phyloP scores from a whole-genome alignment of 1,140 invertebrate genomes.

The Conus betulinus region DNA sequence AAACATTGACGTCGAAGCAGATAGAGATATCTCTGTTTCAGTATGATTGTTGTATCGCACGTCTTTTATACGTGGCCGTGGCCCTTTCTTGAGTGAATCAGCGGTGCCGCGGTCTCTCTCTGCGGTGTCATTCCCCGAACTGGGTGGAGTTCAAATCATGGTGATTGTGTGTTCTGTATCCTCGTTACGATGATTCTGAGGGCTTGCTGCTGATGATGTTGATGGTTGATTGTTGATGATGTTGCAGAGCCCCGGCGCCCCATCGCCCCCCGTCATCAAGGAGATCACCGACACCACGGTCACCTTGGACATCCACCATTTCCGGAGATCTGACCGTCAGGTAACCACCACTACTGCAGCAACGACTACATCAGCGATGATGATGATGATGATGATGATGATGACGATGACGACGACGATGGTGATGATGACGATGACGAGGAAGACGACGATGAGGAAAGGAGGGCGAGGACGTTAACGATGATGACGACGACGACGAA shows the following conservation, averaged over 20 bases:
- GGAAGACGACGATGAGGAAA: not conserved
- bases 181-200: not conserved
- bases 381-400: not conserved
- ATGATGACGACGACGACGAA: not conserved
- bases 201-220: not conserved
- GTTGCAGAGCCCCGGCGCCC: conserved; percentile 49
- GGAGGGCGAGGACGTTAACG: not conserved
- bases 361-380: not conserved
- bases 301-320: conserved; percentile 49
- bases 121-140: too few species aligned
- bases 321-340: conserved; percentile 50
- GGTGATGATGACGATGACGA: not conserved
- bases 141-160: too few species aligned
- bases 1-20: too few species aligned
- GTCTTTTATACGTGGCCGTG: too few species aligned
- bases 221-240: not conserved
- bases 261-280: conserved; percentile 49
- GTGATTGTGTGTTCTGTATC: not conserved
- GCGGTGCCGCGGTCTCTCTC: too few species aligned
- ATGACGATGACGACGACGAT: not conserved
- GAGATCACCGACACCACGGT: conserved; percentile 53
- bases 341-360: conserved; percentile 27
- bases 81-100: too few species aligned
- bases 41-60: too few species aligned
- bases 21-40: too few species aligned